A percentile compares a stretch with the other conserved stretches of the same genome.
These are phyloP conservation scores for Hipposideros armiger DNA, from an alignment of 2,113 vertebrate species.

Conservation along the genomic window DNA sequence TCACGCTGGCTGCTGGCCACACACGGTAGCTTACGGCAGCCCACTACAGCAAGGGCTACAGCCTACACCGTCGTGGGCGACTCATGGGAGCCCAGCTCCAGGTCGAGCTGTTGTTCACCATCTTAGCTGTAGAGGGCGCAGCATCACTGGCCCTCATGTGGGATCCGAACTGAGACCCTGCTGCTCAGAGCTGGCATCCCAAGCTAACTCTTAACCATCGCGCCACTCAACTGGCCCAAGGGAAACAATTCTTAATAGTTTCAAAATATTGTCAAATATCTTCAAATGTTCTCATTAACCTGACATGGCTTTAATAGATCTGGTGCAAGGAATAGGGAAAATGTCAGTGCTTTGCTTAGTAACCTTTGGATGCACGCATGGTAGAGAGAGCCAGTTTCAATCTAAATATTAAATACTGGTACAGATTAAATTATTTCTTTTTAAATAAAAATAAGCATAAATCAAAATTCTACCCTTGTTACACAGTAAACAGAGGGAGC, in stretches of 20 bases:
- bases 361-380: not conserved
- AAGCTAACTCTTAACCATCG: too few species aligned
- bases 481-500: not conserved
- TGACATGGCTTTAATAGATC: not conserved
- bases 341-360: not conserved
- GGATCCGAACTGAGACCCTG: too few species aligned
- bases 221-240: not conserved
- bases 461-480: not conserved
- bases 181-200: too few species aligned
- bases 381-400: not conserved
- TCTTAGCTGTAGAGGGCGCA: too few species aligned
- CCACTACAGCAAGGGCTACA: too few species aligned
- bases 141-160: too few species aligned
- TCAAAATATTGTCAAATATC: not conserved
- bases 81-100: too few species aligned
- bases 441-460: not conserved
- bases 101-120: too few species aligned
- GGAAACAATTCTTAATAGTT: not conserved
- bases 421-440: not conserved
- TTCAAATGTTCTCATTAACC: not conserved
- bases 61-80: too few species aligned
- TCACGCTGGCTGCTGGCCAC: too few species aligned
- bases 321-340: conserved; percentile 3
- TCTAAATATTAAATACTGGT: not conserved
- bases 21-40: too few species aligned